Conservation (phyloP, 2,113 vertebrate species). For the Halichoerus grypus region DNA sequence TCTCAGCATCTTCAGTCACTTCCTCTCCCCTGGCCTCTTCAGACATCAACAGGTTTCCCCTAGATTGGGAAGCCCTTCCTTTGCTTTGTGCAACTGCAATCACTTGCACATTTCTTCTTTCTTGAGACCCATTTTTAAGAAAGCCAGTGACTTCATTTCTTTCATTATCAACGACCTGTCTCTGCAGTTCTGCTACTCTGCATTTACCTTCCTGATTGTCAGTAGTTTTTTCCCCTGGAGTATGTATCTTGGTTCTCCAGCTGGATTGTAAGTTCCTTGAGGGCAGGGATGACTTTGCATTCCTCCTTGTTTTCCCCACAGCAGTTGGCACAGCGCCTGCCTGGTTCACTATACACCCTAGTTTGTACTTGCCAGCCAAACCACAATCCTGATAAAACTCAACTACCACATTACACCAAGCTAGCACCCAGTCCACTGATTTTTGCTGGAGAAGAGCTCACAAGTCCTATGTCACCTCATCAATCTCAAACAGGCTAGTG, state of each 20-base stretch:
- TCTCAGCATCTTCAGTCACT: background rate
- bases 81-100: background rate
- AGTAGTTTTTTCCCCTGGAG: background rate
- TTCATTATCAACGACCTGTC: background rate
- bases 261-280: background rate
- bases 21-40: background rate
- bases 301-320: background rate
- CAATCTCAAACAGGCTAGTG: background rate
- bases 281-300: background rate
- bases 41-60: background rate
- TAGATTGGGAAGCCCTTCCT: background rate
- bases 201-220: background rate
- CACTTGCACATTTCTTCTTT: background rate
- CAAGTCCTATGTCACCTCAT: background rate
- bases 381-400: background rate
- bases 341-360: background rate
- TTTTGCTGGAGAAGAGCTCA: background rate
- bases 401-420: background rate
- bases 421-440: background rate
- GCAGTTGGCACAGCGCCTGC: background rate
- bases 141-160: background rate
- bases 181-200: background rate
- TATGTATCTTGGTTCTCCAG: background rate
- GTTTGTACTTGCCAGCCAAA: background rate
- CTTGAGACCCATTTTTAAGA: background rate